phyloP scores from a whole-genome alignment of 53 echinoderm and acorn worm species.

The Paracentrotus lividus region DNA sequence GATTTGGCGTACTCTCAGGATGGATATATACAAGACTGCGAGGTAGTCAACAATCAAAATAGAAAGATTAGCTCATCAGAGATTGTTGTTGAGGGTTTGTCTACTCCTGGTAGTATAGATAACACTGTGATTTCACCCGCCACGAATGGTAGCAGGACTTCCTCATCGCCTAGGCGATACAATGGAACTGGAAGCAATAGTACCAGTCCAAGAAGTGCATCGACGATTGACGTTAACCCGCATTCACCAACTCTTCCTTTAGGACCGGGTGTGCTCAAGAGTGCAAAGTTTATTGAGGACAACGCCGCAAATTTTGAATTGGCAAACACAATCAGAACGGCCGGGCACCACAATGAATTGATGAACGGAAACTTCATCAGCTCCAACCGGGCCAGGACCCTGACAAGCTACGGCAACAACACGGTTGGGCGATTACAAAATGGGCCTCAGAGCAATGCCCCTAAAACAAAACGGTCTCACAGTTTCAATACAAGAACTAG shows the following conservation, averaged over 20 bases:
- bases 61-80: conserved; percentile 61
- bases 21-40: conserved; percentile 69
- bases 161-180: conserved; percentile 52
- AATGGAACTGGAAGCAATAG: neutral
- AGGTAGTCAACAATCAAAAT: conserved; percentile 40
- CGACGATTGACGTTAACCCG: neutral
- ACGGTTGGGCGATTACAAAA: neutral
- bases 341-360: conserved; percentile 60
- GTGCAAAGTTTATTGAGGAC: conserved; percentile 83
- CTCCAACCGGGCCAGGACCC: conserved; percentile 43
- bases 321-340: conserved; percentile 70
- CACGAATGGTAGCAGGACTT: conserved; percentile 25
- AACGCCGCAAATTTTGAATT: conserved; percentile 79
- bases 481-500: conserved; percentile 63
- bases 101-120: conserved; percentile 65
- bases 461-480: conserved; percentile 63
- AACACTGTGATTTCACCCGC: conserved; percentile 15
- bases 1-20: conserved; percentile 65
- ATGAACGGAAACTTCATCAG: conserved; percentile 63
- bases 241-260: conserved; percentile 15
- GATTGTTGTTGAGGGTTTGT: conserved; percentile 60
- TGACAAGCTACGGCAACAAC: conserved; percentile 19
- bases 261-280: conserved; percentile 78
- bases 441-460: neutral
- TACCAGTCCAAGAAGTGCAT: neutral